A percentile compares a stretch with the other conserved stretches of the same genome.
Conservation (phyloP, 2,113 vertebrate species). For the Indicator maculatus region DNA sequence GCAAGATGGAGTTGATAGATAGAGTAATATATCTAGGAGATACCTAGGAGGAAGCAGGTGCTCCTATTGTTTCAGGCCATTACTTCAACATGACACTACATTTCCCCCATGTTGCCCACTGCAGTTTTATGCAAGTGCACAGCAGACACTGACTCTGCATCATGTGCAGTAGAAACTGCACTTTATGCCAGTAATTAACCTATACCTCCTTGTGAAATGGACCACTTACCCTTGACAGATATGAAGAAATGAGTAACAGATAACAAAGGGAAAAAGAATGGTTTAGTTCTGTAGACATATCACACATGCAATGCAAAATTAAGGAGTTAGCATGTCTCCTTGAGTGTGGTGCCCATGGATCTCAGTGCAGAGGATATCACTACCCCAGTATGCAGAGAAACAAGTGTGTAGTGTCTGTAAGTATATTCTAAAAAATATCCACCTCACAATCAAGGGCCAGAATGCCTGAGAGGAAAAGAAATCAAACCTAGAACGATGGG, state of each 20-base stretch:
- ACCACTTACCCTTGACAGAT: background rate
- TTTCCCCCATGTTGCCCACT: background rate
- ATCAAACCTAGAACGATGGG: background rate
- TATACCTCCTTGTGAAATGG: background rate
- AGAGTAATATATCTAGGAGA: background rate
- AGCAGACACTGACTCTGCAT: background rate
- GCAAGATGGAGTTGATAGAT: background rate
- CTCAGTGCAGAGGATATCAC: background rate
- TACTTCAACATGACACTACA: slow-evolving; percentile 11
- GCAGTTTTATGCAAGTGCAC: background rate
- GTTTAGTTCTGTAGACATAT: background rate
- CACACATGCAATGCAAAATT: background rate
- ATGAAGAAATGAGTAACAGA: background rate
- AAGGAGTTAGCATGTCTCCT: background rate
- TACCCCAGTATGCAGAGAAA: background rate
- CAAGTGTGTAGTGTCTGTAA: background rate
- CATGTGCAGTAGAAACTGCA: background rate
- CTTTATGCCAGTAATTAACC: slow-evolving; percentile 27
- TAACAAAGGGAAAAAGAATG: background rate
- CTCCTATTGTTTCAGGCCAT: slow-evolving; percentile 27
- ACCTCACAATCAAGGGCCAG: background rate
- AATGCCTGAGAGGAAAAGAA: background rate
- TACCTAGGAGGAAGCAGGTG: slow-evolving; percentile 15
- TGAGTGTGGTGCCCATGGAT: background rate
- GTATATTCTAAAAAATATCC: background rate